Percentiles rank a stretch among this genome's conserved stretches.
phyloP scores from a whole-genome alignment of 2,888 invertebrate species.

The Diadegma fenestrale region DNA sequence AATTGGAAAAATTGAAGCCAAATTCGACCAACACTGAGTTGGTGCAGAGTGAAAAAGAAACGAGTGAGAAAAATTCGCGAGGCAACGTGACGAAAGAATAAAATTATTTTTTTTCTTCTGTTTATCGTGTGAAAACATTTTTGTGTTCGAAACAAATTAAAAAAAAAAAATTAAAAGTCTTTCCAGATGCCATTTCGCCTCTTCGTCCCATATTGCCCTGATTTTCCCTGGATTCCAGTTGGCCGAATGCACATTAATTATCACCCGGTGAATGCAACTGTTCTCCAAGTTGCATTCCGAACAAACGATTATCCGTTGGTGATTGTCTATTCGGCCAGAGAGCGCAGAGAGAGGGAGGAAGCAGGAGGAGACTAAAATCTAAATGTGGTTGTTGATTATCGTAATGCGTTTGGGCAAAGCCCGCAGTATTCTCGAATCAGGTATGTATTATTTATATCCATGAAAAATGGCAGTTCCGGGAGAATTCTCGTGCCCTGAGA shows the following conservation, averaged over 20 bases:
- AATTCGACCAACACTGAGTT: slow-evolving; percentile 27
- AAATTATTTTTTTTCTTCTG: neutral
- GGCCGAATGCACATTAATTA: slow-evolving; percentile 57
- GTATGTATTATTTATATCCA: neutral
- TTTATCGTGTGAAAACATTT: neutral
- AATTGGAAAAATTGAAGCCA: slow-evolving; percentile 71
- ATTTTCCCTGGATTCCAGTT: neutral
- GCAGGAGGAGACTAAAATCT: slow-evolving; percentile 4
- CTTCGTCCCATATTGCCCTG: neutral
- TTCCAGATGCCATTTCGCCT: neutral
- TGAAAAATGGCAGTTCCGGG: slow-evolving; percentile 38
- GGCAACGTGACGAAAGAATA: slow-evolving; percentile 22
- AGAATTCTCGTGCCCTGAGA: slow-evolving; percentile 20
- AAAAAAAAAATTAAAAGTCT: neutral
- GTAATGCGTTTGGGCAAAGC: neutral
- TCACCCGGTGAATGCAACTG: slow-evolving; percentile 59
- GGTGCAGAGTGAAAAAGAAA: slow-evolving; percentile 14
- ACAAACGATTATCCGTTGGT: slow-evolving; percentile 50
- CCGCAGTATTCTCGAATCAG: slow-evolving; percentile 3
- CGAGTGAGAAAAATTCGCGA: slow-evolving; percentile 47
- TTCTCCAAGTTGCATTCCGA: slow-evolving; percentile 61
- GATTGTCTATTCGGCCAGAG: neutral
- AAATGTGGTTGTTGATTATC: slow-evolving; percentile 49
- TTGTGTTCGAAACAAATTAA: neutral
- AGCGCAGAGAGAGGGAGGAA: neutral